Conservation (phyloP, 1,140 invertebrate species). For the Hetaerina americana region DNA sequence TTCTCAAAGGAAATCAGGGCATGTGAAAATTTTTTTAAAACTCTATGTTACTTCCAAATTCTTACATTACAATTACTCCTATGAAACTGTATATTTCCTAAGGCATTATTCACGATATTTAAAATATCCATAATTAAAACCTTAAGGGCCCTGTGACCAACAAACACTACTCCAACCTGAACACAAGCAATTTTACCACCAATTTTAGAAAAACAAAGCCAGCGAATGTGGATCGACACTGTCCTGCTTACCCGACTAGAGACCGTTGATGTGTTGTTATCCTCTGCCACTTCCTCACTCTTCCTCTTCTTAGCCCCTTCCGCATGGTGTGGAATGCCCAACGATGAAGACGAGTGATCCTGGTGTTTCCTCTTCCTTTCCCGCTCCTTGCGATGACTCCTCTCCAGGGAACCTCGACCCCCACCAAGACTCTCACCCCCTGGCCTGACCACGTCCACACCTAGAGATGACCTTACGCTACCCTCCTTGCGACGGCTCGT, state of each 20-base stretch:
- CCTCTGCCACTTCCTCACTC: not conserved
- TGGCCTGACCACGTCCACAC: not conserved
- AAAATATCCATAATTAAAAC: too few relatives aligned
- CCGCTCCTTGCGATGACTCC: slow-evolving; percentile 1
- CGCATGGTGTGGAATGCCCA: slow-evolving; percentile 5
- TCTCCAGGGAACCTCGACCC: not conserved
- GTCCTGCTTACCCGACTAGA: slow-evolving; percentile 11
- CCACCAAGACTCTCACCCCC: not conserved
- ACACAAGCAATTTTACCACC: too few relatives aligned
- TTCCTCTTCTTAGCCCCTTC: slow-evolving; percentile 4
- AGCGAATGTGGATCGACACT: too few relatives aligned
- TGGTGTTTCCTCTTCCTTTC: not conserved
- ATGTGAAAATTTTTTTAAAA: too few relatives aligned
- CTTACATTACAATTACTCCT: too few relatives aligned
- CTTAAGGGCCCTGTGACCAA: too few relatives aligned
- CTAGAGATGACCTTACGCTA: not conserved
- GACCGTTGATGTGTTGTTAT: not conserved
- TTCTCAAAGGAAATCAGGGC: too few relatives aligned
- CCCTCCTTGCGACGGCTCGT: not conserved
- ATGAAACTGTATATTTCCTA: too few relatives aligned
- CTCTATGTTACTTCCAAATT: too few relatives aligned
- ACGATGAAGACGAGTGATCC: not conserved
- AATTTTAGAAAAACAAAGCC: too few relatives aligned
- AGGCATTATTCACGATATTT: too few relatives aligned
- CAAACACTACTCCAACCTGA: too few relatives aligned